Evolutionary conservation across 2,113 vertebrate genomes (phyloP).

Genomic region (Barnardius zonarius): DNA sequence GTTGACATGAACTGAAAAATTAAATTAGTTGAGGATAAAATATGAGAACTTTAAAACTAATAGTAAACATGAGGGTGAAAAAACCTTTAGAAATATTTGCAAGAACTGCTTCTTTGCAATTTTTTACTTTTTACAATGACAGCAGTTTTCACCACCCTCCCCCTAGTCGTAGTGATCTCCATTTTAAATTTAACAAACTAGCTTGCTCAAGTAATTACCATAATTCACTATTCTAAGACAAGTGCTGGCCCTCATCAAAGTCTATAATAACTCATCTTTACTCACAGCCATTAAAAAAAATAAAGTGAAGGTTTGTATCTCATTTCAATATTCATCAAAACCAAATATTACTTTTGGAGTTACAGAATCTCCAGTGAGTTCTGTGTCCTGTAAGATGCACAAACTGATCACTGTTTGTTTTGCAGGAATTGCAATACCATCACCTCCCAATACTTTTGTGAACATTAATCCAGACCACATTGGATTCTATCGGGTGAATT

Average conservation of each 20-base stretch:
- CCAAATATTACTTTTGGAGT: neutral
- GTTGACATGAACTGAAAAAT: neutral
- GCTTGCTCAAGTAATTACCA: neutral
- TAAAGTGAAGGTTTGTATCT: neutral
- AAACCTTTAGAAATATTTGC: neutral
- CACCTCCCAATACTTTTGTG: conserved; percentile 50
- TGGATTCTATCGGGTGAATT: conserved; percentile 93
- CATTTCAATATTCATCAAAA: conserved; percentile 11
- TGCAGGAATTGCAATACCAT: conserved; percentile 69
- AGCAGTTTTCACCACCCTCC: neutral
- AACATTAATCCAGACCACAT: conserved; percentile 88
- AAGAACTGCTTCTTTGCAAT: neutral
- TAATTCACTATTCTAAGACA: neutral
- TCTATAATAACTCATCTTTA: neutral
- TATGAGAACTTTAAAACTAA: neutral
- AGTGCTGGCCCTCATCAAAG: neutral
- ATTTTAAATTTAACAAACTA: neutral
- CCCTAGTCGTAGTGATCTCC: neutral
- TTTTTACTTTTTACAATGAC: neutral
- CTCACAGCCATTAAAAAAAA: neutral
- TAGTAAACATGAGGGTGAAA: neutral
- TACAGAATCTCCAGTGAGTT: neutral
- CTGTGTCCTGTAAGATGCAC: neutral
- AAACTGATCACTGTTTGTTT: conserved; percentile 17
- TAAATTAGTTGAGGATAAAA: neutral